Conservation (phyloP, 2,888 invertebrate species). For the Oligia fasciuncula region DNA sequence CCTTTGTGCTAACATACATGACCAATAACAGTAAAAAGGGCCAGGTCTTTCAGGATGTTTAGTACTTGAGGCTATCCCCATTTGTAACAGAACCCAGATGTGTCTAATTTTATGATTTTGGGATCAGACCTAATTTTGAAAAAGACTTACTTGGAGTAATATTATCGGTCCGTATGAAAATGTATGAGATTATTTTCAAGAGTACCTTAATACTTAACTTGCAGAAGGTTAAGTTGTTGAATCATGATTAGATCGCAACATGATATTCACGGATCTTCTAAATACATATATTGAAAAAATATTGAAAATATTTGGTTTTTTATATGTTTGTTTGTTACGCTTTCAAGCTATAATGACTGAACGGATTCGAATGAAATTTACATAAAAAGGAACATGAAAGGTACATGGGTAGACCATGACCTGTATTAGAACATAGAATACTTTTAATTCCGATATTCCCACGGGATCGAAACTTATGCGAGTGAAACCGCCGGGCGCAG, state of each 20-base stretch:
- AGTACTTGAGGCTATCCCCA: background rate
- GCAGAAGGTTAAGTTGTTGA: background rate
- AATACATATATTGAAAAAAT: background rate
- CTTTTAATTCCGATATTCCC: no score
- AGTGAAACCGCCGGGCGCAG: no score
- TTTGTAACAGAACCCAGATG: slow-evolving; percentile 46
- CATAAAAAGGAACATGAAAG: no score
- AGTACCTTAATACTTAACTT: background rate
- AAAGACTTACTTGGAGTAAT: background rate
- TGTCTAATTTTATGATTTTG: slow-evolving; percentile 36
- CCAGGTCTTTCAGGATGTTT: background rate
- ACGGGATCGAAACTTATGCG: no score
- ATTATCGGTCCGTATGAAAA: background rate
- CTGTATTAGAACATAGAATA: no score
- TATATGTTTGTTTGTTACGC: no score
- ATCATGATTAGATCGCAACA: background rate
- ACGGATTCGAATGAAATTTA: no score
- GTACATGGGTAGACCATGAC: no score
- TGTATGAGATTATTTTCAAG: background rate
- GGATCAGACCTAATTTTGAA: slow-evolving; percentile 32
- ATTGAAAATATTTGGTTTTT: no score
- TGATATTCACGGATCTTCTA: background rate
- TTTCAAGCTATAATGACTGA: no score
- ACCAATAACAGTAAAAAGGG: background rate
- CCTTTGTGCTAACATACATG: no score